Conservation (phyloP, 2,888 invertebrate species). For the Tribolium freemani region DNA sequence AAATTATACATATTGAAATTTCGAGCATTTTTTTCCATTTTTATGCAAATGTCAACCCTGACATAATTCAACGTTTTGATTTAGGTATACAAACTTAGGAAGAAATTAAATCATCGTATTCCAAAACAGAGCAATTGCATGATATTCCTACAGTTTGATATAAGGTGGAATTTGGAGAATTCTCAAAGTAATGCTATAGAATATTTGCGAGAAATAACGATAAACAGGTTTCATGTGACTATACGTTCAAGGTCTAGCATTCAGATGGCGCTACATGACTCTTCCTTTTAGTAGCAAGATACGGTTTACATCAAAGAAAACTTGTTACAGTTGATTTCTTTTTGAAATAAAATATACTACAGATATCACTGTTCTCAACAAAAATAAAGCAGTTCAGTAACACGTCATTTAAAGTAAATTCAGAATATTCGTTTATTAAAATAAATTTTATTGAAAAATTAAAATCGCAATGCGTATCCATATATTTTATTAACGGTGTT, state of each 20-base stretch:
- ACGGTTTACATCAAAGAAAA: neutral
- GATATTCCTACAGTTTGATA: neutral
- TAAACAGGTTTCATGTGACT: neutral
- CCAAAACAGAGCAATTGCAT: neutral
- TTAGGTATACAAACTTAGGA: neutral
- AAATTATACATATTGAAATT: constrained; percentile 20
- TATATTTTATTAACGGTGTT: too few species aligned
- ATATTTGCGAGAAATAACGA: neutral
- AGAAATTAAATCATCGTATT: neutral
- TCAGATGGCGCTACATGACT: neutral
- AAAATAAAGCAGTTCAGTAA: too few species aligned
- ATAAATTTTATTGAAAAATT: too few species aligned
- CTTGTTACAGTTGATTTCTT: neutral
- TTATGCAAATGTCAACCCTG: constrained; percentile 10
- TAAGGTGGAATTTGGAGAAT: neutral
- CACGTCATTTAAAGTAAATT: too few species aligned
- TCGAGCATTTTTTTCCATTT: constrained; percentile 14
- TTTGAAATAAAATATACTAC: neutral
- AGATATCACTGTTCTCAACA: neutral
- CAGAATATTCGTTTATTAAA: too few species aligned
- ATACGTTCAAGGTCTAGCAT: neutral
- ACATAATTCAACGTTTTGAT: neutral
- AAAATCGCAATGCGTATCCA: too few species aligned
- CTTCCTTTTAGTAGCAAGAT: neutral
- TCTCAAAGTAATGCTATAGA: neutral